Percentiles rank a stretch among this genome's conserved stretches.
Conservation (phyloP, 2,113 vertebrate genomes). For the Ondatra zibethicus region DNA sequence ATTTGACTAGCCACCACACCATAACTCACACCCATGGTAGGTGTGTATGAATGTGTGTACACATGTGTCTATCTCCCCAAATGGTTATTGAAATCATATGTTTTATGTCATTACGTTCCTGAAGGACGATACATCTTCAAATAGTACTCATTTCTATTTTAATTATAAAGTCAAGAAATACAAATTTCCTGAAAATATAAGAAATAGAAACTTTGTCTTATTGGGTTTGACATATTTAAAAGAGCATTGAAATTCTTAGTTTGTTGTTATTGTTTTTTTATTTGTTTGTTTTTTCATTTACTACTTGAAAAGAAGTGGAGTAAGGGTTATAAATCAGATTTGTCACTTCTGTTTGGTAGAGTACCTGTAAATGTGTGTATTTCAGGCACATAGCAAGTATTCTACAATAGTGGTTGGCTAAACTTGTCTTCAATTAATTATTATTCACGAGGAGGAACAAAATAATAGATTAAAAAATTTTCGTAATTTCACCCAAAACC, state of each 20-base stretch:
- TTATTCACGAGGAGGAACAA: not conserved
- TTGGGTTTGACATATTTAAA: not conserved
- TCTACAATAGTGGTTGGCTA: not conserved
- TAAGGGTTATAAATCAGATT: no score
- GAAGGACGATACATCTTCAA: not conserved
- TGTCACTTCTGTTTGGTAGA: not conserved
- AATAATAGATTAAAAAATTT: not conserved
- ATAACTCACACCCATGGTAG: no score
- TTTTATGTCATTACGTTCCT: not conserved
- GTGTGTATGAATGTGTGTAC: not conserved
- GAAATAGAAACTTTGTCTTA: not conserved
- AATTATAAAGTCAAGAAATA: not conserved
- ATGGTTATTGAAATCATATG: not conserved
- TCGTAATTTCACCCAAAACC: not conserved
- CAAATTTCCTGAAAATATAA: not conserved
- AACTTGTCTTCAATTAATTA: not conserved
- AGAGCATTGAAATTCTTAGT: fast-evolving
- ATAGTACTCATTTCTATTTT: no score
- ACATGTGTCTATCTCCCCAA: not conserved
- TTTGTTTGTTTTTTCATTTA: not conserved
- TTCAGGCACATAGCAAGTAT: fast-evolving
- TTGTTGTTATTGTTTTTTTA: not conserved
- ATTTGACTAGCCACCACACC: not conserved
- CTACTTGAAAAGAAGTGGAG: not conserved
- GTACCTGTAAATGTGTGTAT: not conserved